Percentiles rank a stretch among this genome's conserved stretches.
These are phyloP conservation scores for Nipponia nippon DNA, from an alignment of 2,113 vertebrate genomes.

Conservation along the genomic window DNA sequence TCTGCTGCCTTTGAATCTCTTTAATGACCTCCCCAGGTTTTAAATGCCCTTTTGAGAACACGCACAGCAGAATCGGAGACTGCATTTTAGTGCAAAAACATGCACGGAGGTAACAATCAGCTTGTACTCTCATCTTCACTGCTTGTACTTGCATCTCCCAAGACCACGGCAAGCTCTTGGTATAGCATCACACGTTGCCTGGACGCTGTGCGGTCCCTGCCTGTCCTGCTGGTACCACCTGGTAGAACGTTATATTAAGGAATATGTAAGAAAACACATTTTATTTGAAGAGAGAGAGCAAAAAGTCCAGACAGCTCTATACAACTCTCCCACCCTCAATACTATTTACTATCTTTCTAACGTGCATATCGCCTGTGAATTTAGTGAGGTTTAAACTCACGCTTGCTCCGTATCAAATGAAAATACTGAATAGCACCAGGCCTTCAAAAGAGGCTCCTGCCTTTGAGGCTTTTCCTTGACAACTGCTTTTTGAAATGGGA, in stretches of 20 bases:
- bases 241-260: not conserved
- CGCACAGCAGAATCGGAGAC: not conserved
- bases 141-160: not conserved
- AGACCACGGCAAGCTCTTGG: not conserved
- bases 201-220: not conserved
- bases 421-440: not conserved
- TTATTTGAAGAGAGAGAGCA: not conserved
- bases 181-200: not conserved
- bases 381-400: not conserved
- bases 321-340: not conserved
- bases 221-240: not conserved
- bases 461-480: not conserved
- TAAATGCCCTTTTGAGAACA: not conserved
- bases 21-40: not conserved
- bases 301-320: not conserved
- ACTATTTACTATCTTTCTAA: not conserved
- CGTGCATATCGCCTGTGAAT: rapidly evolving
- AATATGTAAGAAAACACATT: not conserved
- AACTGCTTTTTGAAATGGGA: not conserved
- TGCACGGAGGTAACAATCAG: not conserved
- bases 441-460: not conserved
- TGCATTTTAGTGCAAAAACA: not conserved
- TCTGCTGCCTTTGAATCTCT: not conserved
- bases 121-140: not conserved
- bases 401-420: not conserved